These are phyloP conservation scores for Idaea straminata DNA, from an alignment of 2,888 invertebrate genomes.

Conservation along the genomic window DNA sequence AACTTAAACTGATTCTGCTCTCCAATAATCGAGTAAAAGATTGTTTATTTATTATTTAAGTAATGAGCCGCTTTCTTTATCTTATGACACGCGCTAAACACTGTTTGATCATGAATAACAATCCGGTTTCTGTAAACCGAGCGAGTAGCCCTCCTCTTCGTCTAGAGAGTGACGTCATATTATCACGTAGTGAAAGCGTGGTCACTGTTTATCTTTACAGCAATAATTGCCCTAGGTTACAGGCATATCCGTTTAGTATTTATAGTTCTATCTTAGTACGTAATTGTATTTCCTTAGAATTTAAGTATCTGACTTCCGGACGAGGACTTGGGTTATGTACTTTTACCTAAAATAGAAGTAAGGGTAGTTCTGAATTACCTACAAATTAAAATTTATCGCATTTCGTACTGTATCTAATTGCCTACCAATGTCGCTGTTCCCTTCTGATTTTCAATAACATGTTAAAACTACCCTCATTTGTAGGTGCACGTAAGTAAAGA, in stretches of 20 bases:
- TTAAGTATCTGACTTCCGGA: no score
- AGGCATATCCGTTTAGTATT: no score
- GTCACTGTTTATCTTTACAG: conserved; percentile 12
- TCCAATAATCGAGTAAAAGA: conserved; percentile 8
- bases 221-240: conserved; percentile 14
- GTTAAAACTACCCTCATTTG: not conserved
- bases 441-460: not conserved
- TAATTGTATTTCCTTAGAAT: no score
- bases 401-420: no score
- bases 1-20: conserved; percentile 13
- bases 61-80: conserved; percentile 20
- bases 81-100: conserved; percentile 41
- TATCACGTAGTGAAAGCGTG: conserved; percentile 34
- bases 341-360: no score
- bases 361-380: no score
- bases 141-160: conserved; percentile 19
- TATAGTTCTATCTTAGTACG: no score
- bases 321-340: no score
- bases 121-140: conserved; percentile 33
- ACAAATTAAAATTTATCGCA: no score
- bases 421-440: no score
- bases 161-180: conserved; percentile 28
- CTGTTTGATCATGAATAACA: conserved; percentile 39
- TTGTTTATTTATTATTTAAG: conserved; percentile 12
- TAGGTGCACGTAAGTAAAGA: not conserved